phyloP scores from a whole-genome alignment of 1,140 invertebrate species.

The Rhysida immarginata region DNA sequence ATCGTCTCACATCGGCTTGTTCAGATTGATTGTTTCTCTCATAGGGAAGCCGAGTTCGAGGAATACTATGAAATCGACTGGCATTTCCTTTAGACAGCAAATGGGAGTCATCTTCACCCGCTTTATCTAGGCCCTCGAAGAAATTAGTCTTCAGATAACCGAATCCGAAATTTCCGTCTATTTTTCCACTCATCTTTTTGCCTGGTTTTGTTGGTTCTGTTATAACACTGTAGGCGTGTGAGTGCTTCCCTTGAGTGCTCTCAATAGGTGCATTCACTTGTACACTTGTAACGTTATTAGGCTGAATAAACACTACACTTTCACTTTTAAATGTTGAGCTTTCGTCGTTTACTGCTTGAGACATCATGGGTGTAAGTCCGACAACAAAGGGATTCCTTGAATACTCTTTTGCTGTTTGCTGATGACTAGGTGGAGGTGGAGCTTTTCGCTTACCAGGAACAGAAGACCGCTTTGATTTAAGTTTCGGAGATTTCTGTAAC shows the following conservation, averaged over 20 bases:
- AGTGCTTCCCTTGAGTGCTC: too few relatives aligned
- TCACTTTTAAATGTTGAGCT: too few relatives aligned
- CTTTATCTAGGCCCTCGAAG: constrained; percentile 1
- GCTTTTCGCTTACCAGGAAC: constrained; percentile 5
- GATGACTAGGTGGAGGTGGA: not conserved
- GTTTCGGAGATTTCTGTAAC: not conserved
- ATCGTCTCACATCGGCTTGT: constrained; percentile 37
- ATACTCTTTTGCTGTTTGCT: not conserved
- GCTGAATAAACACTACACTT: constrained; percentile 53
- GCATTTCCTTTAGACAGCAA: not conserved
- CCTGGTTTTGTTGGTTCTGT: not conserved
- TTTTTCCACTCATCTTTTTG: constrained; percentile 37
- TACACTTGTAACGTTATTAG: constrained; percentile 43
- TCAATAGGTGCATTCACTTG: constrained; percentile 32
- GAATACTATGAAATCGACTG: not conserved
- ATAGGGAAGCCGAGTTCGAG: constrained; percentile 2
- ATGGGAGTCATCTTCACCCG: not conserved
- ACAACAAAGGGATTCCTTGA: constrained; percentile 22
- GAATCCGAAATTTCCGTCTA: not conserved
- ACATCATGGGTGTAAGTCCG: constrained; percentile 35
- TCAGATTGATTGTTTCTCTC: not conserved
- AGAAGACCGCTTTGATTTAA: constrained; percentile 1
- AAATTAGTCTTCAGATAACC: not conserved
- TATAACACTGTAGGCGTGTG: not conserved
- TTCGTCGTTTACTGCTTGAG: not conserved